phyloP scores from a whole-genome alignment of 2,113 vertebrate species.

The Uria lomvia region DNA sequence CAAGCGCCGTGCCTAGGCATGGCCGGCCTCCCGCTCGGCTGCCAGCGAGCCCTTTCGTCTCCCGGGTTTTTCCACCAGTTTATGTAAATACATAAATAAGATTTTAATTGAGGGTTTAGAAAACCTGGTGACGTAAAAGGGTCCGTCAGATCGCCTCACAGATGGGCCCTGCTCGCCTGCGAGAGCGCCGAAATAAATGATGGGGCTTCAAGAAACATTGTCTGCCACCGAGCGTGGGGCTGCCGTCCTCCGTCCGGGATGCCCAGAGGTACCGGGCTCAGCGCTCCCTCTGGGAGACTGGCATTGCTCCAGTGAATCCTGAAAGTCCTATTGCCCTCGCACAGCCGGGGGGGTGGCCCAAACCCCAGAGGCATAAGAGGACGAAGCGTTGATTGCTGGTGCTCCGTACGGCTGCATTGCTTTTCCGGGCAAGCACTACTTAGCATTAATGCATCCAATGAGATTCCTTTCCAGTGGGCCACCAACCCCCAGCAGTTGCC shows the following conservation, averaged over 20 bases:
- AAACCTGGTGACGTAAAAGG: accelerated
- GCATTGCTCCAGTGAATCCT: not conserved
- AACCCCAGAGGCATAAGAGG: not conserved
- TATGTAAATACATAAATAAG: accelerated
- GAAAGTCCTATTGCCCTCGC: not conserved
- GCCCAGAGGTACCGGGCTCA: not conserved
- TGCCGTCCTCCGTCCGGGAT: accelerated
- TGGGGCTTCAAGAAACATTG: not conserved
- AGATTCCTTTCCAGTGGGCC: not conserved
- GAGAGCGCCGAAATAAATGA: not conserved
- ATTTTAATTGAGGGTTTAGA: not conserved
- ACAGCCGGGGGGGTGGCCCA: not conserved
- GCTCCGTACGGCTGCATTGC: not conserved
- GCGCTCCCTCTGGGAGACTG: not conserved
- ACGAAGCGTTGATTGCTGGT: not conserved
- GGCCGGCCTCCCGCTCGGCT: not conserved
- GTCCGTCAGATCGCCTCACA: not conserved
- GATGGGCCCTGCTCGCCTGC: not conserved
- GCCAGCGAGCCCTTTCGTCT: accelerated
- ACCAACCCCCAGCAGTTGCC: not conserved
- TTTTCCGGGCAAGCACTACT: not conserved
- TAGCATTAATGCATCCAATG: not conserved
- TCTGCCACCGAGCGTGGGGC: accelerated
- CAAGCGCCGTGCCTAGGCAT: not conserved
- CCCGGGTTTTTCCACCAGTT: accelerated